Base-by-base conservation (phyloP, 2,797 vertebrate genomes). In the Allochrocebus solatus region DNA sequence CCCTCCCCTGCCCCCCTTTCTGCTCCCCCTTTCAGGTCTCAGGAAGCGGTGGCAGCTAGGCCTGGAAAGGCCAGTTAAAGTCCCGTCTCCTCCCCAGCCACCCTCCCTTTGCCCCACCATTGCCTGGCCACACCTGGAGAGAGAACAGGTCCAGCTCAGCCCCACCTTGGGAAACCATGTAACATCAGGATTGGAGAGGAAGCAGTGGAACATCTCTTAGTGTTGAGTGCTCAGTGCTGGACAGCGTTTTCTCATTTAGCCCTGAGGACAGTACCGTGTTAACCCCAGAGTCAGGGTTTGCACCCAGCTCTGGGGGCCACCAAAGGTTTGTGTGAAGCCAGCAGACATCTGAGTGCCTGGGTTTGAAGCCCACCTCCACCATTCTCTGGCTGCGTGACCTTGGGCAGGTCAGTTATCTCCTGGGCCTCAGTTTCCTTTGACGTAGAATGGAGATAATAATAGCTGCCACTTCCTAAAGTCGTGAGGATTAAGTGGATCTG, bases 91-190 rank as follows among this genome's bases (percentile, higher is more conserved):
- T 14, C 76, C 30, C 26, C 13, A 24, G n/a, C 14, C 46, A 17
- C 28, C 11, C 46, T 50, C 11, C 30, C 12, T 30, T 13, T 1
- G 14, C 36, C 36, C 36, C 2, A 5, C 48, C 41, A 2, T 21
- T 50, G 22, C 14, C 64, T 36, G 50, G 70, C 67, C n/a, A 11
- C 41, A 36, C 74, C 59, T 67, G 28, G 74, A 70, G 83, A n/a
- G 46, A 33, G 55, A 48, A 33, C 30, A 43, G 75, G 50, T 64
- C 74, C 33, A 39, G 43, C 36, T 28, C 12, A 8, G n/a, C 80
- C 46, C 33, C 36, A 0, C 12, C 33, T 14, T 4, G 0, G 39
- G 48, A 41, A 94, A 64, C 39, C 17, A 0, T 12, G 67, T 36
- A 67, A 36, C 43, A 10, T 33, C 8, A 2, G 21, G 5, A 48